Conservation (phyloP, 2,797 vertebrate genomes). For the Ciconia nigra region DNA sequence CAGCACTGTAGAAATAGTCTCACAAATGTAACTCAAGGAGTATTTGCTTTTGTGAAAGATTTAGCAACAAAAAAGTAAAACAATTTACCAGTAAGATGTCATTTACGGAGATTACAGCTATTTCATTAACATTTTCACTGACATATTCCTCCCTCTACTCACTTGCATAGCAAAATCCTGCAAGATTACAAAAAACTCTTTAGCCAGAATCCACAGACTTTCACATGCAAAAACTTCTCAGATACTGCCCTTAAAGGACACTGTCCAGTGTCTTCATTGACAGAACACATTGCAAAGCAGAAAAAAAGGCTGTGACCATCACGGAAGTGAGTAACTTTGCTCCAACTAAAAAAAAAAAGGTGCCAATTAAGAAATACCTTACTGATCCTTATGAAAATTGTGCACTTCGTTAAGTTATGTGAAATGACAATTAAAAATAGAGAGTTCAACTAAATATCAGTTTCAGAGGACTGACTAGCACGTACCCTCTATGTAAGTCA, state of each 20-base stretch:
- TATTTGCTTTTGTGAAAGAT: not conserved
- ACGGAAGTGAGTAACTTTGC: not conserved
- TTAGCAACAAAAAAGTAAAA: not conserved
- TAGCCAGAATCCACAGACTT: not conserved
- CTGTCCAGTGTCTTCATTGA: not conserved
- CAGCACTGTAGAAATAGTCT: not conserved
- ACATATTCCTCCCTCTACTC: not conserved
- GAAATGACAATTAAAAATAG: not conserved
- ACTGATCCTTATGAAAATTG: not conserved
- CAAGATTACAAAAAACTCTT: not conserved
- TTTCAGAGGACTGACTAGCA: not conserved
- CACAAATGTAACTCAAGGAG: not conserved
- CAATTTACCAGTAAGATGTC: not conserved
- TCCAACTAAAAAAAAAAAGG: not conserved
- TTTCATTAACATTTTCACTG: not conserved
- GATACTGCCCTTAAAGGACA: not conserved
- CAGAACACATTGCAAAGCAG: not conserved
- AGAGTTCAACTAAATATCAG: not conserved
- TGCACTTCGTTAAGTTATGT: not conserved
- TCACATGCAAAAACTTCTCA: not conserved
- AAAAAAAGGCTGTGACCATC: not conserved
- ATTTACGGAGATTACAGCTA: not conserved
- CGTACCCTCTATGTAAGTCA: not conserved
- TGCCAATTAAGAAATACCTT: not conserved
- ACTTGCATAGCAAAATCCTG: not conserved